A percentile compares a stretch with the other conserved stretches of the same genome.
Conservation (phyloP, 2,888 invertebrate species). For the Gastrophysa polygoni region DNA sequence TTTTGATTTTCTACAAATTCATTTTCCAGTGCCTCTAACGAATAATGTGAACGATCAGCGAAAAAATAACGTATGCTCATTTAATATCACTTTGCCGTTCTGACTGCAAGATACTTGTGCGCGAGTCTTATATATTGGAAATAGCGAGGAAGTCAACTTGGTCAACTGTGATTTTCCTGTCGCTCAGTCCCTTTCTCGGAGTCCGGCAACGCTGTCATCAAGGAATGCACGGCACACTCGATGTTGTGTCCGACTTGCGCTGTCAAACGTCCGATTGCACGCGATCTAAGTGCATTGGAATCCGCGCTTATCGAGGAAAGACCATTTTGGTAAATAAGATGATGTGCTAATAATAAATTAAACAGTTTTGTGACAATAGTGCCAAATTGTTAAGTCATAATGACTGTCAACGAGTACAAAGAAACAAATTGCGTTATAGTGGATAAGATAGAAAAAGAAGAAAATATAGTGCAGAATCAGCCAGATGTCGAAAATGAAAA, state of each 20-base stretch:
- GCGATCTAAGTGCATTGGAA: neutral
- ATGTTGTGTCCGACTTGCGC: conserved; percentile 35
- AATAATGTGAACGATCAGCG: too few species aligned
- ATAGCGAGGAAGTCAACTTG: too few species aligned
- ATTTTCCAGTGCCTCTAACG: too few species aligned
- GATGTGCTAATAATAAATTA: conserved; percentile 7
- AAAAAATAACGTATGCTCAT: too few species aligned
- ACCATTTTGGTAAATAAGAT: neutral
- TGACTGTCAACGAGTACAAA: conserved; percentile 65
- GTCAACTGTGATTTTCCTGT: too few species aligned
- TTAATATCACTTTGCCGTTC: too few species aligned
- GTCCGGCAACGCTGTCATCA: conserved; percentile 4
- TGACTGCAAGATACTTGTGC: too few species aligned
- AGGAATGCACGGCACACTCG: conserved; percentile 45
- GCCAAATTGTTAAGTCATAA: conserved; percentile 41
- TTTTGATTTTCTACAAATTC: too few species aligned
- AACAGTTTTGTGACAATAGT: conserved; percentile 14
- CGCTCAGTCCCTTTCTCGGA: too few species aligned
- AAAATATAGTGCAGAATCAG: conserved; percentile 47
- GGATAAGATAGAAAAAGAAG: conserved; percentile 55
- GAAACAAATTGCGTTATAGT: conserved; percentile 60
- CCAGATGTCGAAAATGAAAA: conserved; percentile 59
- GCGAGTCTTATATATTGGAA: too few species aligned
- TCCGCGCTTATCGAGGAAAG: too few species aligned
- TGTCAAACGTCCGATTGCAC: conserved; percentile 20